Evolutionary conservation across 2,888 invertebrate genomes (phyloP).

Genomic region (Tupiocoris notatus): DNA sequence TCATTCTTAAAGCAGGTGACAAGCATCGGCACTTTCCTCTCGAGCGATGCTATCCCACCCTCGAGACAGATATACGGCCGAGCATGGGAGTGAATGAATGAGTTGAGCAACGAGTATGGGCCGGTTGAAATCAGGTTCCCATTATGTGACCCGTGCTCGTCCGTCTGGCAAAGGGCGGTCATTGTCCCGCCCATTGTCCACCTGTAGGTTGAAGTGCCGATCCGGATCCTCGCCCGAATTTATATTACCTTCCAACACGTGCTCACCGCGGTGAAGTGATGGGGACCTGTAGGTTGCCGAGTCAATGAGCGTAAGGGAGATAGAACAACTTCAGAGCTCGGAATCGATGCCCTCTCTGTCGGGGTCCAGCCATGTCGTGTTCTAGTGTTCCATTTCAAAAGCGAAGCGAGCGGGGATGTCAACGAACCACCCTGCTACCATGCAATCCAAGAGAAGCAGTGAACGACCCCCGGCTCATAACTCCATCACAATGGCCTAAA

Average conservation of each 20-base stretch:
- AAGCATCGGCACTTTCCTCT: neutral
- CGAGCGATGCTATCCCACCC: neutral
- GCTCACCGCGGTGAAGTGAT: neutral
- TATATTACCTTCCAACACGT: neutral
- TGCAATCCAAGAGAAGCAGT: too few species aligned
- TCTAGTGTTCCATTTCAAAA: too few species aligned
- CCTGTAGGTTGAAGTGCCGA: neutral
- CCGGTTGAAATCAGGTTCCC: neutral
- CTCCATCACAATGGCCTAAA: neutral
- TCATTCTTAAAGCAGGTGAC: too few species aligned
- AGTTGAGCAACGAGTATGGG: neutral
- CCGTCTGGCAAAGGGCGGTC: slow-evolving; percentile 22
- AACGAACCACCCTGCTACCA: too few species aligned
- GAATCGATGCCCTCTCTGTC: too few species aligned
- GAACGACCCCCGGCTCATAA: neutral
- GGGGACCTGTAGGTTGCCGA: neutral
- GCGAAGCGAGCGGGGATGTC: too few species aligned
- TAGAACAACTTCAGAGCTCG: neutral
- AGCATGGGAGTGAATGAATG: neutral
- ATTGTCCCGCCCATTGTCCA: slow-evolving; percentile 20
- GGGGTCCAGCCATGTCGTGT: too few species aligned
- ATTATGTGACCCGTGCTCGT: slow-evolving; percentile 14
- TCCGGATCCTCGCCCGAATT: neutral
- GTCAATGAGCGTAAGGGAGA: neutral
- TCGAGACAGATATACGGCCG: neutral